Conservation (phyloP, 2,888 invertebrate species). For the Blastobasis lacticolella region DNA sequence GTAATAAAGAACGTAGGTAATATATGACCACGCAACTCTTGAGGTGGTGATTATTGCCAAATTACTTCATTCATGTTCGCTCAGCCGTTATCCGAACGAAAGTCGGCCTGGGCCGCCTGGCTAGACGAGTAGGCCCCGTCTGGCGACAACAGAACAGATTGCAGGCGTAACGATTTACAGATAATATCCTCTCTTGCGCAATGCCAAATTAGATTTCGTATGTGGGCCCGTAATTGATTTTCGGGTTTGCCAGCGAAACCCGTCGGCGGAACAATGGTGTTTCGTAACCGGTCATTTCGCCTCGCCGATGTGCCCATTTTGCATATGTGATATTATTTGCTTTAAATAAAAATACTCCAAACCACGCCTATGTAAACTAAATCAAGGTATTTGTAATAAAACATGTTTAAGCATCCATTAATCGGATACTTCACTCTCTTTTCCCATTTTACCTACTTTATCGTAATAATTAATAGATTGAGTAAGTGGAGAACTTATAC, state of each 20-base stretch:
- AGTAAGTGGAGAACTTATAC: too few relatives aligned
- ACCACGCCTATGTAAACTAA: too few relatives aligned
- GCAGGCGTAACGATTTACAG: conserved; percentile 36
- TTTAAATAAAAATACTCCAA: too few relatives aligned
- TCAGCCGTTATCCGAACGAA: background rate
- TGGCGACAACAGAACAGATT: conserved; percentile 35
- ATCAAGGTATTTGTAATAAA: too few relatives aligned
- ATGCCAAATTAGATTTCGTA: conserved; percentile 50
- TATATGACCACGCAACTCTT: too few relatives aligned
- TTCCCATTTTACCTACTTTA: too few relatives aligned
- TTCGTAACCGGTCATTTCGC: conserved; percentile 39
- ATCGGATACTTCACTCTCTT: too few relatives aligned
- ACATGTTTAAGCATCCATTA: too few relatives aligned
- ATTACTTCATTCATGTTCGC: conserved; percentile 19
- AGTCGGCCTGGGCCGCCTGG: too few relatives aligned
- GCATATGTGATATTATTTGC: too few relatives aligned
- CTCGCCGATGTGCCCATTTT: background rate
- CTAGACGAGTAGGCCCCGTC: conserved; percentile 15
- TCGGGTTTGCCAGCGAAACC: conserved; percentile 24
- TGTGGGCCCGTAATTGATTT: conserved; percentile 55
- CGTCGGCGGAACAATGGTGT: conserved; percentile 50
- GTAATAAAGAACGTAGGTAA: too few relatives aligned
- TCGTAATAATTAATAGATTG: too few relatives aligned
- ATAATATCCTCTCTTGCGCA: conserved; percentile 45
- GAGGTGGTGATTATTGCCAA: conserved; percentile 6